phyloP scores from a whole-genome alignment of 2,113 vertebrate species.

The Scortum barcoo region DNA sequence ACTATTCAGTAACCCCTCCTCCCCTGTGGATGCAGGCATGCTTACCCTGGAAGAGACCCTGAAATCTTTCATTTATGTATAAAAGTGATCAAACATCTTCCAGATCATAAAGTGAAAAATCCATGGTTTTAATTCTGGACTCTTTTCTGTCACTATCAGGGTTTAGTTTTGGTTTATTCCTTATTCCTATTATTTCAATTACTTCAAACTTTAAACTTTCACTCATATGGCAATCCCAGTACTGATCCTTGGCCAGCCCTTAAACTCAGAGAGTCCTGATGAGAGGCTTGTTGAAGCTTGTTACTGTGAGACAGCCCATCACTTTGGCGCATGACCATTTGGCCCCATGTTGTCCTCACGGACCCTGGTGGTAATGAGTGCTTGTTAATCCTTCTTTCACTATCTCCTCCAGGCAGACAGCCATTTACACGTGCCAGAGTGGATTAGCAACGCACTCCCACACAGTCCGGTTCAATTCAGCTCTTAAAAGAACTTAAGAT shows the following conservation, averaged over 20 bases:
- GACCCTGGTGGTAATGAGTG: constrained; percentile 46
- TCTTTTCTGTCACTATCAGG: not conserved
- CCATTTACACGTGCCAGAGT: constrained; percentile 56
- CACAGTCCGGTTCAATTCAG: constrained; percentile 19
- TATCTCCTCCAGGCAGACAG: constrained; percentile 54
- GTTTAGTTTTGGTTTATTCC: not conserved
- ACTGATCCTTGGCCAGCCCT: constrained; percentile 9
- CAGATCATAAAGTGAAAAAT: no score
- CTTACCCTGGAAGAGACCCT: no score
- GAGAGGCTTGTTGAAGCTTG: constrained; percentile 21
- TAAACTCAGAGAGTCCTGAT: constrained; percentile 10
- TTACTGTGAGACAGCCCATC: constrained; percentile 36
- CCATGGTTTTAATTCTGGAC: no score
- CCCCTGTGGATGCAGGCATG: no score
- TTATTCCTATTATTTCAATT: not conserved
- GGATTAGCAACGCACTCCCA: constrained; percentile 50
- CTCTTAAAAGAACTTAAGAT: constrained; percentile 28
- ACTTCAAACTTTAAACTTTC: not conserved
- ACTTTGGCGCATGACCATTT: constrained; percentile 44
- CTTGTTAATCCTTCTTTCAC: constrained; percentile 56
- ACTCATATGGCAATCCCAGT: not conserved
- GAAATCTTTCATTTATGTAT: no score
- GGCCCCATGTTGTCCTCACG: constrained; percentile 29
- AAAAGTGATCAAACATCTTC: no score
- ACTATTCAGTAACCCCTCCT: no score